A percentile compares a stretch with the other conserved stretches of the same genome.
Evolutionary conservation across 2,797 vertebrate species (phyloP).

Genomic region (Fratercula arctica): DNA sequence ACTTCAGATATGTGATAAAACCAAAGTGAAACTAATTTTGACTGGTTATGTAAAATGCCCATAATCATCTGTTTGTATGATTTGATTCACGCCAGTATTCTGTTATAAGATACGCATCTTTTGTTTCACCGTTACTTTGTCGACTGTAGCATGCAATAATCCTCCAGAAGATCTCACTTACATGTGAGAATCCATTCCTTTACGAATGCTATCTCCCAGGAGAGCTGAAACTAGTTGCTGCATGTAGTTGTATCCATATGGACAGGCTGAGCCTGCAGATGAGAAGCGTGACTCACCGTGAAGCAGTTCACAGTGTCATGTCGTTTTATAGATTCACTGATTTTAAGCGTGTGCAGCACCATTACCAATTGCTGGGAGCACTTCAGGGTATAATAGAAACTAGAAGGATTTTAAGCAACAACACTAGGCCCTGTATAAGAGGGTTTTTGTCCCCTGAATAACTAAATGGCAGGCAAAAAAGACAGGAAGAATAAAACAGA

Average conservation of each 20-base stretch:
- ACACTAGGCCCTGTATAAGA: not conserved
- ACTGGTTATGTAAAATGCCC: constrained; percentile 34
- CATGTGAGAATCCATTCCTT: constrained; percentile 20
- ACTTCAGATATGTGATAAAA: not conserved
- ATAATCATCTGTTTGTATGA: constrained; percentile 32
- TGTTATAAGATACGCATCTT: constrained; percentile 36
- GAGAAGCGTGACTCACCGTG: constrained; percentile 44
- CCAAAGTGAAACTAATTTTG: constrained; percentile 27
- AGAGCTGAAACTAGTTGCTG: not conserved
- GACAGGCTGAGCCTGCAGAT: constrained; percentile 25
- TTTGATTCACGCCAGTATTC: constrained; percentile 24
- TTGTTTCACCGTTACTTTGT: not conserved
- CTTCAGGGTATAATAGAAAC: not conserved
- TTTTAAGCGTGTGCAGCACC: not conserved
- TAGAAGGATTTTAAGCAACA: not conserved
- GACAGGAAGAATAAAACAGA: not conserved
- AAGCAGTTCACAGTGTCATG: constrained; percentile 21
- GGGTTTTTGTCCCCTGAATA: not conserved
- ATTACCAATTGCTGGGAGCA: not conserved
- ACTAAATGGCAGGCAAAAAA: not conserved
- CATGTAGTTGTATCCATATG: not conserved
- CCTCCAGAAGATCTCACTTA: constrained; percentile 42
- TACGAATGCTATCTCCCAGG: not conserved
- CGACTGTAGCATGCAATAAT: constrained; percentile 31
- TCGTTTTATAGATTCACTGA: not conserved